Evolutionary conservation across 2,113 vertebrate genomes (phyloP).

Genomic region (Excalfactoria chinensis): DNA sequence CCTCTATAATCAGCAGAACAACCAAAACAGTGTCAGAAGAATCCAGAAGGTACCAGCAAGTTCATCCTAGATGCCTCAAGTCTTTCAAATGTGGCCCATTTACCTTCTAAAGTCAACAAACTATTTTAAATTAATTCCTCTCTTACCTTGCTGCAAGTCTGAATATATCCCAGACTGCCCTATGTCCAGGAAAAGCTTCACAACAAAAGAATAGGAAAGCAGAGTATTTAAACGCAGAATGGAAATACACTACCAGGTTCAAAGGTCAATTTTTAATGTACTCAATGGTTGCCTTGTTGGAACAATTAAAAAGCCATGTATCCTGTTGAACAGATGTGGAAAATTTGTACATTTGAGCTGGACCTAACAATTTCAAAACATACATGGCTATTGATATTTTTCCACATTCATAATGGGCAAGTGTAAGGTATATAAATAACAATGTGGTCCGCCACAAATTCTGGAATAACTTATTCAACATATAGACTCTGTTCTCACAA

Average conservation of each 20-base stretch:
- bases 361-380: background rate
- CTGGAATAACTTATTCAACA: background rate
- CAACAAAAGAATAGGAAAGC: background rate
- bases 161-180: background rate
- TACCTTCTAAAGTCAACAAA: background rate
- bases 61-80: background rate
- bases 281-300: background rate
- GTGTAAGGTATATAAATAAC: background rate
- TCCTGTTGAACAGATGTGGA: background rate
- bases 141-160: background rate
- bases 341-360: background rate
- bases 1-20: background rate
- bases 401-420: background rate
- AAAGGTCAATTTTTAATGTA: background rate
- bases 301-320: background rate
- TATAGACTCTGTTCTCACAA: background rate
- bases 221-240: background rate
- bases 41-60: background rate
- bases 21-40: background rate
- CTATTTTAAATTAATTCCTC: background rate
- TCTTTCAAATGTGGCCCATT: background rate
- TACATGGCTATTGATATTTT: background rate
- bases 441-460: background rate
- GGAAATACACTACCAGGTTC: background rate
- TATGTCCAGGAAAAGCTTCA: background rate